Base-by-base conservation (phyloP, 1,140 invertebrate genomes). In the Pantala flavescens region DNA sequence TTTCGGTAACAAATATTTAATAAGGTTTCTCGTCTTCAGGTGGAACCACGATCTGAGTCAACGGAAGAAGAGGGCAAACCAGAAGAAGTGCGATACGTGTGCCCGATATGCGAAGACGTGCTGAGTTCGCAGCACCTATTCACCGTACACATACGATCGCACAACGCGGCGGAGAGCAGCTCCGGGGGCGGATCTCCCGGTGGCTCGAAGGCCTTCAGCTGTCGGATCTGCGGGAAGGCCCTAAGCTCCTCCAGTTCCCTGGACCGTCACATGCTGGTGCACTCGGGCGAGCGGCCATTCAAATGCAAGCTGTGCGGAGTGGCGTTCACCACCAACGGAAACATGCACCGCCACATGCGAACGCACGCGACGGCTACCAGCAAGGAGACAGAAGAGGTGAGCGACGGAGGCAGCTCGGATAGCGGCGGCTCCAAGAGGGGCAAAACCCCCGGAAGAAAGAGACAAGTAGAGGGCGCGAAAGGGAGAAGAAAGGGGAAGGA, bases 271-370 rank as follows among this genome's bases (percentile, higher is more conserved):
- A 87, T 91, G 75, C 80, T 93, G 36, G 88, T 91, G 0, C 91
- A 93, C 79, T 90, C 89, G 0, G 90, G 90, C 0, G 90, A 92
- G 78, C 83, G 90, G 0, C 90, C 91, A 1, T 93, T 91, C 81
- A 89, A 89, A 78, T 95, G 93, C 82, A 88, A 88, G 78, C 87
- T 88, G 77, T 95, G 93, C 81, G 86, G 88, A 23, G 88, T 93
- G 82, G 88, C 91, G 3, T 96, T 95, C 82, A 94, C 91, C 42
- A 95, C 93, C 3, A 95, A 94, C 81, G 92, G 92, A 19, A 94
- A 93, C 81, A 93, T 96, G 91, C 92, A 93, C 79, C 84, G 93
- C 24, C 93, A 95, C 80, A 88, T 92, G 84, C 85, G 91, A 73
- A 93, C 90, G 0, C 90, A 92, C 81, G 84, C 84, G 76, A 77